Conservation (phyloP, 2,113 vertebrate species). For the Tragelaphus buxtoni region DNA sequence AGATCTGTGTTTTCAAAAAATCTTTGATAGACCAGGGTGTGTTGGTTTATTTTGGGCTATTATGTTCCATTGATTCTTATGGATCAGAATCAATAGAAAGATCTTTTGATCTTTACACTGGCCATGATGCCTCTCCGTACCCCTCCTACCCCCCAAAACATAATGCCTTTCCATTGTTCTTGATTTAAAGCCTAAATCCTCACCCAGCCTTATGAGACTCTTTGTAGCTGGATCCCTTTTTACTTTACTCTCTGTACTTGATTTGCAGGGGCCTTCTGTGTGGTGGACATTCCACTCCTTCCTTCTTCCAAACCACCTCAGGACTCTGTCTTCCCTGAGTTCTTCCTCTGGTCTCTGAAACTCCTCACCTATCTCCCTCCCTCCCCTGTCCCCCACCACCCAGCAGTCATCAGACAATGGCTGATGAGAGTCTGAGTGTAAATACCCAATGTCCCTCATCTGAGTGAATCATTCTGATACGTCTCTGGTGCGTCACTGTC, state of each 20-base stretch:
- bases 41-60: not conserved
- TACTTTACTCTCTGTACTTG: not conserved
- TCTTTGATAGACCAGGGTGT: not conserved
- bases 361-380: not conserved
- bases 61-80: not conserved
- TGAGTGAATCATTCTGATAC: no score
- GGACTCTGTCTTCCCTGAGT: not conserved
- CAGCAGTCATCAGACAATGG: not conserved
- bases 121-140: not conserved
- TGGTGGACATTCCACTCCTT: not conserved
- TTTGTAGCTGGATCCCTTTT: not conserved
- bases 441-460: not conserved
- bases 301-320: not conserved
- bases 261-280: not conserved
- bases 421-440: not conserved
- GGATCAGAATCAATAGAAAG: not conserved
- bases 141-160: fast-evolving
- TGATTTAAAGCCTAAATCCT: not conserved
- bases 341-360: not conserved
- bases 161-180: not conserved
- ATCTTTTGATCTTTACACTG: not conserved
- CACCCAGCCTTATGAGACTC: fast-evolving
- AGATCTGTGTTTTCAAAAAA: not conserved
- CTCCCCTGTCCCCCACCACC: no score
- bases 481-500: not conserved